A percentile compares a stretch with the other conserved stretches of the same genome.
Conservation (phyloP, 2,113 vertebrate species). For the Myanophis thanlyinensis region DNA sequence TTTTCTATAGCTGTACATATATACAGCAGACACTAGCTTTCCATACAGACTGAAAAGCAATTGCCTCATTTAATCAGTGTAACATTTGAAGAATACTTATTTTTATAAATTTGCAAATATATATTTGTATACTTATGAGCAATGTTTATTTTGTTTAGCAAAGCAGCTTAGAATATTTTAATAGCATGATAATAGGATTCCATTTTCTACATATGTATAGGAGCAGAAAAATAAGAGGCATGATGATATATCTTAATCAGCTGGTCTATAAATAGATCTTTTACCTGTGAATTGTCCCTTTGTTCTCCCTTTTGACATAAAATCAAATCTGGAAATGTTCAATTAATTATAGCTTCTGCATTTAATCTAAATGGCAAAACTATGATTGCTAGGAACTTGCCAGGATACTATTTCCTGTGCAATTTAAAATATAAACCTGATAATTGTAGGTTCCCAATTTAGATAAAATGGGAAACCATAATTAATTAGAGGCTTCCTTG, state of each 20-base stretch:
- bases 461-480: not conserved
- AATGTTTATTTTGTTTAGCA: not conserved
- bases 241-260: not conserved
- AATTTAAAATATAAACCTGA: not conserved
- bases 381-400: not conserved
- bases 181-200: not conserved
- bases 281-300: not conserved
- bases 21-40: not conserved
- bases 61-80: not conserved
- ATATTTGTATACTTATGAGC: not conserved
- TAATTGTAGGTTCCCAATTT: not conserved
- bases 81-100: not conserved
- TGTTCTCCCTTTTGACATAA: not conserved
- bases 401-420: not conserved
- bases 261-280: not conserved
- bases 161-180: not conserved
- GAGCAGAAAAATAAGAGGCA: not conserved
- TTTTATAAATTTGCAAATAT: not conserved
- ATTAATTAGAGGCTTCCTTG: not conserved
- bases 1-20: not conserved
- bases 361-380: not conserved
- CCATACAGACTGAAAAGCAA: not conserved
- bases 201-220: not conserved
- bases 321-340: not conserved
- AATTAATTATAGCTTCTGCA: not conserved